These are phyloP conservation scores for Vanacampus margaritifer DNA, from an alignment of 2,113 vertebrate species.

Conservation along the genomic window DNA sequence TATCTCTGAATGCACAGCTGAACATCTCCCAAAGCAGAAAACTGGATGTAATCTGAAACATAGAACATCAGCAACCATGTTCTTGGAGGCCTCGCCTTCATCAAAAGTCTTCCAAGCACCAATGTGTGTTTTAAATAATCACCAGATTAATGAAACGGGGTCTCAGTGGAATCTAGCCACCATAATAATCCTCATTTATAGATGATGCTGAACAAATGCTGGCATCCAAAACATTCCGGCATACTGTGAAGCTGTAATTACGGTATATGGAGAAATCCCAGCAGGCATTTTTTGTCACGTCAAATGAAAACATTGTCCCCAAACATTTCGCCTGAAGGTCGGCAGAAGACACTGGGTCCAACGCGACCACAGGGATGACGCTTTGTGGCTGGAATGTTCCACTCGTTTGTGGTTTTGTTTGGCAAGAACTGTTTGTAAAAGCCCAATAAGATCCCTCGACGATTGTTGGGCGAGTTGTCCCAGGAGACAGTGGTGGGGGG, in stretches of 20 bases:
- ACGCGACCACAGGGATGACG: not conserved
- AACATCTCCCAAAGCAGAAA: not conserved
- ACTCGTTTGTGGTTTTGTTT: not conserved
- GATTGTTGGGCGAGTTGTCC: constrained; percentile 17
- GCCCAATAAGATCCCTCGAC: not conserved
- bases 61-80: not conserved
- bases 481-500: not conserved
- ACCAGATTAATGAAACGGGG: not conserved
- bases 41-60: constrained; percentile 1
- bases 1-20: not conserved
- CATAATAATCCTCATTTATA: not conserved
- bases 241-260: not conserved
- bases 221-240: not conserved
- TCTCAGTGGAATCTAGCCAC: not conserved
- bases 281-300: not conserved
- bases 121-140: not conserved
- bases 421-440: not conserved
- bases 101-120: not conserved
- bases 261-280: not conserved
- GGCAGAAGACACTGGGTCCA: not conserved
- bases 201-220: not conserved
- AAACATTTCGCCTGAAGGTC: constrained; percentile 3
- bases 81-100: not conserved
- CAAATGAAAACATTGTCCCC: not conserved
- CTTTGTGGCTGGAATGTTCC: not conserved